A percentile compares a stretch with the other conserved stretches of the same genome.
phyloP scores from a whole-genome alignment of 2,888 invertebrate genomes.

The Mystacides longicornis region DNA sequence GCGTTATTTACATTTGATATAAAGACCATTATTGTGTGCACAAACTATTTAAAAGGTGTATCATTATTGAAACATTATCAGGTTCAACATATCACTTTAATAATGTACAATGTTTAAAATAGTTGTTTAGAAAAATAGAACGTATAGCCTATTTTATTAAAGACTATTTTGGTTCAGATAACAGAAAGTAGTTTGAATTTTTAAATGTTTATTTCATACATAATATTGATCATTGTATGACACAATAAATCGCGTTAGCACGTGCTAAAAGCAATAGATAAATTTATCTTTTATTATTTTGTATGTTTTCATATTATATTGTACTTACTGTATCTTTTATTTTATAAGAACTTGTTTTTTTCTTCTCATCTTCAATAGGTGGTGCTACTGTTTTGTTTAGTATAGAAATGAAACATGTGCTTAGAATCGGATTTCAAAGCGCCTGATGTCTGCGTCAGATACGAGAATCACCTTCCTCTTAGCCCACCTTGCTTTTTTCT shows the following conservation, averaged over 20 bases:
- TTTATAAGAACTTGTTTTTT: too few relatives aligned
- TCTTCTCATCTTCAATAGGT: too few relatives aligned
- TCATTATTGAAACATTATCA: slow-evolving; percentile 11
- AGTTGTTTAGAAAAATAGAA: too few relatives aligned
- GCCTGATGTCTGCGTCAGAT: too few relatives aligned
- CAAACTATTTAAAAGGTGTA: background rate
- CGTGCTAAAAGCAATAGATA: slow-evolving; percentile 1
- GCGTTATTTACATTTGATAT: slow-evolving; percentile 1
- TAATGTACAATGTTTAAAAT: background rate
- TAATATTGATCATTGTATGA: background rate
- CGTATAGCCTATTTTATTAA: background rate
- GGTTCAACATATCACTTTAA: slow-evolving; percentile 3
- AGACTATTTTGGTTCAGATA: background rate
- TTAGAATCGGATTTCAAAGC: too few relatives aligned
- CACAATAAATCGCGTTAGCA: background rate
- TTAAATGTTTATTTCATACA: too few relatives aligned
- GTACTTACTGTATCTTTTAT: background rate
- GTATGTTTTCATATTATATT: background rate
- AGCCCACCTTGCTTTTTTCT: too few relatives aligned
- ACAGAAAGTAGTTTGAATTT: too few relatives aligned
- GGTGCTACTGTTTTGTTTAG: too few relatives aligned
- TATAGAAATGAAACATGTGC: too few relatives aligned
- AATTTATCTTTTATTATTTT: background rate
- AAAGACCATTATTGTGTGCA: slow-evolving; percentile 5
- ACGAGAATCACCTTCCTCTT: too few relatives aligned